Evolutionary conservation across 2,888 invertebrate genomes (phyloP).

Genomic region (Harpalus rufipes): DNA sequence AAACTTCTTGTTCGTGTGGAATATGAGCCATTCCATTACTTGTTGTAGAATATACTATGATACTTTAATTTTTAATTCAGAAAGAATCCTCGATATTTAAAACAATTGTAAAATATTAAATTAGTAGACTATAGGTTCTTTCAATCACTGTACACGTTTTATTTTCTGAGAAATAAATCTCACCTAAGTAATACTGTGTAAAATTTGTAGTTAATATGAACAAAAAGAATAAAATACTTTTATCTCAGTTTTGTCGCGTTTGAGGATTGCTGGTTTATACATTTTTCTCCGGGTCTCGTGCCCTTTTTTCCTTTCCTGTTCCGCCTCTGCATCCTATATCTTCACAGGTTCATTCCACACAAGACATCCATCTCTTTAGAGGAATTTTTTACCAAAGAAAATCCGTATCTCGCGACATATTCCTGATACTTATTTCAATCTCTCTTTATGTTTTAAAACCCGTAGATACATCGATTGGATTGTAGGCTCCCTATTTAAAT

Average conservation of each 20-base stretch:
- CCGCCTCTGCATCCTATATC: constrained; percentile 50
- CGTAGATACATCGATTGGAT: not conserved
- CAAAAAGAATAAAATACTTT: not conserved
- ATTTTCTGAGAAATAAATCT: too few species aligned
- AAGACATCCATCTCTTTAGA: constrained; percentile 1
- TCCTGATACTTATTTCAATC: constrained; percentile 35
- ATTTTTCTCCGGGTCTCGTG: not conserved
- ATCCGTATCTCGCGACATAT: constrained; percentile 12
- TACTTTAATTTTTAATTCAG: too few species aligned
- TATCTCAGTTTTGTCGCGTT: not conserved
- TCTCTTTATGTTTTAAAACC: constrained; percentile 25
- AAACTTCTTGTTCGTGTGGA: too few species aligned
- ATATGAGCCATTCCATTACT: too few species aligned
- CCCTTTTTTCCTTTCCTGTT: not conserved
- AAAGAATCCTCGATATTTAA: too few species aligned
- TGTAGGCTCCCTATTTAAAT: not conserved
- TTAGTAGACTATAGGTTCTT: too few species aligned
- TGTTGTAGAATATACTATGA: too few species aligned
- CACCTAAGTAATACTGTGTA: too few species aligned
- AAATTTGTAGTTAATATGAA: not conserved
- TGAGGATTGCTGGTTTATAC: not conserved
- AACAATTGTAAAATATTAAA: too few species aligned
- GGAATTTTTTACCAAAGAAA: constrained; percentile 20
- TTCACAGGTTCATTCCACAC: constrained; percentile 58
- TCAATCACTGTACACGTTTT: too few species aligned